Evolutionary conservation across 2,888 invertebrate species (phyloP).

Genomic region (Formica aserva): DNA sequence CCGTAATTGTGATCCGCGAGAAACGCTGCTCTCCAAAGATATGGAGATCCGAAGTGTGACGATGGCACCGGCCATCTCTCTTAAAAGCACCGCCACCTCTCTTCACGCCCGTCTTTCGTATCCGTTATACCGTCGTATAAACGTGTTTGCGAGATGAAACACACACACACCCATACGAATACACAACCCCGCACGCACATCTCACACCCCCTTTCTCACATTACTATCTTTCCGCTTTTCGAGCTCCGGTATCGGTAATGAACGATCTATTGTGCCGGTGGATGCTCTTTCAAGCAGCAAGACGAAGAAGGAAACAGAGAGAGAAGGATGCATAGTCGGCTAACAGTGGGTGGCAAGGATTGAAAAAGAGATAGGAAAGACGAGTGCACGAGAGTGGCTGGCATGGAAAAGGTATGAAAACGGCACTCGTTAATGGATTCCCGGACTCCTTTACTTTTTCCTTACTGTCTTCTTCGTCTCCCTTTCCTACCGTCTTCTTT

Average conservation of each 20-base stretch:
- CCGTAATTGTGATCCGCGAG: constrained; percentile 7
- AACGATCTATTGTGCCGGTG: constrained; percentile 84
- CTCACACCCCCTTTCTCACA: constrained; percentile 68
- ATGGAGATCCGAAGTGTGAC: constrained; percentile 11
- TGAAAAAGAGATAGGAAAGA: constrained; percentile 51
- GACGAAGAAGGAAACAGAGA: constrained; percentile 49
- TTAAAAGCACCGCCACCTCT: constrained; percentile 20
- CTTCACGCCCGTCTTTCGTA: neutral
- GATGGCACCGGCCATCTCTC: neutral
- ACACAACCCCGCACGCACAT: constrained; percentile 10
- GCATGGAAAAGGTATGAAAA: constrained; percentile 78
- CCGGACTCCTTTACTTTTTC: constrained; percentile 66
- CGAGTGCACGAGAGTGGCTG: constrained; percentile 58
- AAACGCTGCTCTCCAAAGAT: constrained; percentile 3
- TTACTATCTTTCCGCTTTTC: constrained; percentile 77
- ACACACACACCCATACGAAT: neutral
- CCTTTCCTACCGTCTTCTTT: neutral
- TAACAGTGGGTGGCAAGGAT: constrained; percentile 42
- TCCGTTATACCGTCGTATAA: neutral
- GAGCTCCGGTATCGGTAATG: constrained; percentile 81
- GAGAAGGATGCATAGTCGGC: constrained; percentile 22
- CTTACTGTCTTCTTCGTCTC: constrained; percentile 34
- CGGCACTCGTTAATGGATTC: constrained; percentile 83
- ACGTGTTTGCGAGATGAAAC: neutral
- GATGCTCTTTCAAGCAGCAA: constrained; percentile 70